Percentiles rank a stretch among this genome's conserved stretches.
Evolutionary conservation across 1,140 invertebrate species (phyloP).

Genomic region (Ips nitidus): DNA sequence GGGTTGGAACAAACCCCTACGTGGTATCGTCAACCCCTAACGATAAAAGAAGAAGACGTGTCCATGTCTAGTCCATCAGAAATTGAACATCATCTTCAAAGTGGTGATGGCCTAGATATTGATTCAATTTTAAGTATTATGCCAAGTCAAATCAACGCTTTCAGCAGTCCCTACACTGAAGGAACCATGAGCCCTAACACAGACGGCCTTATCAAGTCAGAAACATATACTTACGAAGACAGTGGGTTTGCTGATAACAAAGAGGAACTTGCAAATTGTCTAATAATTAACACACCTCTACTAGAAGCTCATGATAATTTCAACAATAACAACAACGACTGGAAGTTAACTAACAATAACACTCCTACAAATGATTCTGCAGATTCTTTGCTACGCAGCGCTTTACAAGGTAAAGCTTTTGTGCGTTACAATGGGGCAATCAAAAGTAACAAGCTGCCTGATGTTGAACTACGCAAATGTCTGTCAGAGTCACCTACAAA

Average conservation of each 20-base stretch:
- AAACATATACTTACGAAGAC: slow-evolving; percentile 68
- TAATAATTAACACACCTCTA: slow-evolving; percentile 56
- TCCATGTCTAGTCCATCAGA: slow-evolving; percentile 62
- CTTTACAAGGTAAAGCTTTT: slow-evolving; percentile 71
- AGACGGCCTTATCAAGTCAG: slow-evolving; percentile 60
- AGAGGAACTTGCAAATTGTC: slow-evolving; percentile 55
- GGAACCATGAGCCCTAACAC: slow-evolving; percentile 49
- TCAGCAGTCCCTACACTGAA: slow-evolving; percentile 56
- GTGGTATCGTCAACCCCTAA: slow-evolving; percentile 56
- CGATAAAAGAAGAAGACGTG: slow-evolving; percentile 56
- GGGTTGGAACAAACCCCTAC: slow-evolving; percentile 55
- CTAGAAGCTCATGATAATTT: slow-evolving; percentile 58
- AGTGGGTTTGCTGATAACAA: slow-evolving; percentile 70
- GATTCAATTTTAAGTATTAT: slow-evolving; percentile 66
- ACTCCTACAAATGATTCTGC: slow-evolving; percentile 55
- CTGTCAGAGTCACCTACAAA: slow-evolving; percentile 56
- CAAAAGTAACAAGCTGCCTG: slow-evolving; percentile 50
- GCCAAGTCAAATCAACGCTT: slow-evolving; percentile 56
- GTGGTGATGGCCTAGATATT: slow-evolving; percentile 58
- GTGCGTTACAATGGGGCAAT: slow-evolving; percentile 58
- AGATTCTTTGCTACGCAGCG: slow-evolving; percentile 76
- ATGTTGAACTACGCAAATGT: slow-evolving; percentile 54
- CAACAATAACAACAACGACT: slow-evolving; percentile 75
- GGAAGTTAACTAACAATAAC: slow-evolving; percentile 58
- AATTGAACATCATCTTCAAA: slow-evolving; percentile 56